A percentile compares a stretch with the other conserved stretches of the same genome.
Evolutionary conservation across 2,113 vertebrate genomes (phyloP).

Genomic region (Hemibates koningsi): DNA sequence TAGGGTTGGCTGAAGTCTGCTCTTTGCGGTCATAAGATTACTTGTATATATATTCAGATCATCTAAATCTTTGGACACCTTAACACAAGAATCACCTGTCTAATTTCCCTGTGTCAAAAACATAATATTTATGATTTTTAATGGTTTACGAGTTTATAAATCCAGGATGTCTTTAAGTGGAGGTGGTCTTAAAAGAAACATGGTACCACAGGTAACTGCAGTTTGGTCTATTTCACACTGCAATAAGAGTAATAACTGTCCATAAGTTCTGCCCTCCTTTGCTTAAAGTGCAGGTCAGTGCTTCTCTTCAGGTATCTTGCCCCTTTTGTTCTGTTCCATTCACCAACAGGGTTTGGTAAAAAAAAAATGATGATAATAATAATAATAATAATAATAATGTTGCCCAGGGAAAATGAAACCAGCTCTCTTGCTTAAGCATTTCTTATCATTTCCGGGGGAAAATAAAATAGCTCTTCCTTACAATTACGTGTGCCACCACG

Average conservation of each 20-base stretch:
- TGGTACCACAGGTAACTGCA: not conserved
- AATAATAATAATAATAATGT: not conserved
- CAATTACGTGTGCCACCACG: not conserved
- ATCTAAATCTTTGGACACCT: not conserved
- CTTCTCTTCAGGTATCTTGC: not conserved
- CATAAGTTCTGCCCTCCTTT: not conserved
- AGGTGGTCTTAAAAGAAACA: not conserved
- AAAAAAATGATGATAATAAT: rapidly evolving
- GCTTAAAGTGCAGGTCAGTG: not conserved
- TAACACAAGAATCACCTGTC: not conserved
- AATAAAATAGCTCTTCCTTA: not conserved
- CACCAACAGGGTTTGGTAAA: not conserved
- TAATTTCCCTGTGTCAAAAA: not conserved
- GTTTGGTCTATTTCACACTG: not conserved
- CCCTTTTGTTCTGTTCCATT: not conserved
- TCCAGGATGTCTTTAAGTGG: not conserved
- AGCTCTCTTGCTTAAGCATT: not conserved
- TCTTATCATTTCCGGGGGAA: not conserved
- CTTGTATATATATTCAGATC: not conserved
- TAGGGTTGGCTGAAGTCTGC: not conserved
- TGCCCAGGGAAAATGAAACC: not conserved
- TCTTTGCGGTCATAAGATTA: not conserved
- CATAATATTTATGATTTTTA: not conserved
- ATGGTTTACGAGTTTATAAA: not conserved
- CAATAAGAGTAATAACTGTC: not conserved